phyloP scores from a whole-genome alignment of 1,140 invertebrate species.

The Spodoptera litura region DNA sequence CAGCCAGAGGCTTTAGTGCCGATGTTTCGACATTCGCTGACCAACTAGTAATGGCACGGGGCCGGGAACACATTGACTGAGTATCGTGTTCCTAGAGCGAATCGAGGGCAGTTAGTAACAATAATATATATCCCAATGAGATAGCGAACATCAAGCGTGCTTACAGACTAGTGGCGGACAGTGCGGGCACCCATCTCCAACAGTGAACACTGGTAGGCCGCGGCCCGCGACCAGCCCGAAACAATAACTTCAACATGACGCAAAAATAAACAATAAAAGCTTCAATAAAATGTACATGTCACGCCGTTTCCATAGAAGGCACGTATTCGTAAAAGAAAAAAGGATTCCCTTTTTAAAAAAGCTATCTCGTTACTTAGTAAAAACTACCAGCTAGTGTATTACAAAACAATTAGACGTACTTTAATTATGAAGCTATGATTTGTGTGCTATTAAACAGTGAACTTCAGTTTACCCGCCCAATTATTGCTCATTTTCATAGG shows the following conservation, averaged over 20 bases:
- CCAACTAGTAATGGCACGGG: slow-evolving; percentile 24
- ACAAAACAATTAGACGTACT: slow-evolving; percentile 53
- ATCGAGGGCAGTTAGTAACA: slow-evolving; percentile 22
- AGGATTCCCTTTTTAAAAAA: slow-evolving; percentile 75
- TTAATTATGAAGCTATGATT: slow-evolving; percentile 67
- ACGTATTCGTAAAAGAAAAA: slow-evolving; percentile 76
- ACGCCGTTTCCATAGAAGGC: slow-evolving; percentile 74
- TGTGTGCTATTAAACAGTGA: slow-evolving; percentile 66
- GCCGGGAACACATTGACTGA: slow-evolving; percentile 16
- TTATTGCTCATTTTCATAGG: slow-evolving; percentile 45
- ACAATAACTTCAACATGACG: slow-evolving; percentile 47
- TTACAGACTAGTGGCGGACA: slow-evolving; percentile 25
- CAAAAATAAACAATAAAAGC: slow-evolving; percentile 68
- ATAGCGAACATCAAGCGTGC: slow-evolving; percentile 46
- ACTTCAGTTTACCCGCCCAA: slow-evolving; percentile 39
- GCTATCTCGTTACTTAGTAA: slow-evolving; percentile 78
- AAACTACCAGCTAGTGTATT: slow-evolving; percentile 74
- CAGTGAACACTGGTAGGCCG: background rate
- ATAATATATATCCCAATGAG: slow-evolving; percentile 35
- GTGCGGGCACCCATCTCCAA: background rate
- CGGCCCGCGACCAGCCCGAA: slow-evolving; percentile 7
- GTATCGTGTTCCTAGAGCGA: slow-evolving; percentile 30
- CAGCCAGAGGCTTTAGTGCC: slow-evolving; percentile 37
- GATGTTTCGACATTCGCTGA: slow-evolving; percentile 22
- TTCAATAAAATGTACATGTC: slow-evolving; percentile 67